Base-by-base conservation (phyloP, 2,888 invertebrate species). In the Buathra laborator region DNA sequence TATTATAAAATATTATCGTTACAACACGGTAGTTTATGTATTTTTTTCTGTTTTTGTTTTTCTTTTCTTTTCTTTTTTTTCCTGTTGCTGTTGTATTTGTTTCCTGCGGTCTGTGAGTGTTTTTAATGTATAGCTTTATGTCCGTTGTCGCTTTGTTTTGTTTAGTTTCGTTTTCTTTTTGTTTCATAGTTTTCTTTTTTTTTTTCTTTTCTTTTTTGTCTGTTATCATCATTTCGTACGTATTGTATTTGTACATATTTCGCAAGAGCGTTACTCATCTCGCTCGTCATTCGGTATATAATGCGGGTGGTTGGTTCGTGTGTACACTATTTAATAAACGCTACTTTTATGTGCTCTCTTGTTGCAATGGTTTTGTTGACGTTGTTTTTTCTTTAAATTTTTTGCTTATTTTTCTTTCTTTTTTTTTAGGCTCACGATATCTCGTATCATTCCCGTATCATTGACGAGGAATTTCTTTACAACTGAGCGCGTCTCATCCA, bases 1-100 rank as follows among this genome's bases (percentile, higher is more conserved):
- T 88, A 88, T 87, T 91, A 88, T 86, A 90, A 91, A 90, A 91
- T 89, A 89, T 86, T 87, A 85, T 87, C 86, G 85, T 82, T 85
- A 83, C 81, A 86, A 83, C 87, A 83, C 77, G 81, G 72, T 77
- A 79, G 74, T 74, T 86, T 75, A 72, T 53, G 53, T 53, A 53
- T 53, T 53, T 53, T 53, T 51, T 3, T 64, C 24, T 24, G 24
- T 24, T 24, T 24, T 24, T 19, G 19, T 19, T 19, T 19, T 19
- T 19, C 1, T 53, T 53, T 53, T 48, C 0, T 62, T 62, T 32
- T 64, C 19, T 70, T 64, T 59, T 70, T 72, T 62, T 66, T 72
- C 66, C 71, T n/a, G 64, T 71, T 70, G 14, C 37, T 37, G 46
- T 75, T 67, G 14, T 51, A 62, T 68, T 29, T 80, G 19, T 66